phyloP scores from a whole-genome alignment of 1,140 invertebrate species.

The Proales similis region DNA sequence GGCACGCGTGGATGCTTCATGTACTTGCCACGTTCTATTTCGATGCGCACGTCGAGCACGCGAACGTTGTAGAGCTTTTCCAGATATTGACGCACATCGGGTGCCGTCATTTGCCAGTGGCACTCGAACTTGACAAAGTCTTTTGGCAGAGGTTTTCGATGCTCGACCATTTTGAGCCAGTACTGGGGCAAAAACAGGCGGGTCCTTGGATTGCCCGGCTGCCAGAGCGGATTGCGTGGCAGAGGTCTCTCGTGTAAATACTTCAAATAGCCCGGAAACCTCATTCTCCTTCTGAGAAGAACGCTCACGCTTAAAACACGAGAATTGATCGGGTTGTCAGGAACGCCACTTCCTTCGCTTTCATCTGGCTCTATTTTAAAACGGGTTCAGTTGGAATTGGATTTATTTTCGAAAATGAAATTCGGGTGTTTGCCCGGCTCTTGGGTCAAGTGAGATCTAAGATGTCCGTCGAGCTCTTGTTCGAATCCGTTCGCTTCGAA shows the following conservation, averaged over 20 bases:
- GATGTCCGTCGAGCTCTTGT: conserved; percentile 8
- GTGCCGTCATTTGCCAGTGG: conserved; percentile 34
- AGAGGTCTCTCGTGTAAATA: conserved; percentile 32
- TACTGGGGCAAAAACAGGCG: conserved; percentile 22
- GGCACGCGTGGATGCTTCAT: conserved; percentile 20
- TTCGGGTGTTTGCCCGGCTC: background rate
- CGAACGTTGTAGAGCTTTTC: conserved; percentile 36
- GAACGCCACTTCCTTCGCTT: conserved; percentile 1
- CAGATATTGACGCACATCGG: conserved; percentile 36
- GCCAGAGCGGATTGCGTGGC: conserved; percentile 27
- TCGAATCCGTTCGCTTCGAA: conserved; percentile 12
- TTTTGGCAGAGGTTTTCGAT: conserved; percentile 16
- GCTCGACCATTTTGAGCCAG: conserved; percentile 27
- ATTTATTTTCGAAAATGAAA: conserved; percentile 2
- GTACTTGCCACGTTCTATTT: conserved; percentile 18
- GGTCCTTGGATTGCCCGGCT: conserved; percentile 27
- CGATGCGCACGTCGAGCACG: conserved; percentile 30
- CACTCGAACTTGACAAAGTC: conserved; percentile 36
- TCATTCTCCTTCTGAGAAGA: conserved; percentile 9
- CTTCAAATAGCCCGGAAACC: conserved; percentile 19
- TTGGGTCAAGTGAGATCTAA: background rate
- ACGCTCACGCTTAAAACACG: background rate
- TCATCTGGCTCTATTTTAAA: background rate
- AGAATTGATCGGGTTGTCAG: background rate
- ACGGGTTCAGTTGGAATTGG: background rate